phyloP scores from a whole-genome alignment of 2,113 vertebrate species.

The Centropus bengalensis region DNA sequence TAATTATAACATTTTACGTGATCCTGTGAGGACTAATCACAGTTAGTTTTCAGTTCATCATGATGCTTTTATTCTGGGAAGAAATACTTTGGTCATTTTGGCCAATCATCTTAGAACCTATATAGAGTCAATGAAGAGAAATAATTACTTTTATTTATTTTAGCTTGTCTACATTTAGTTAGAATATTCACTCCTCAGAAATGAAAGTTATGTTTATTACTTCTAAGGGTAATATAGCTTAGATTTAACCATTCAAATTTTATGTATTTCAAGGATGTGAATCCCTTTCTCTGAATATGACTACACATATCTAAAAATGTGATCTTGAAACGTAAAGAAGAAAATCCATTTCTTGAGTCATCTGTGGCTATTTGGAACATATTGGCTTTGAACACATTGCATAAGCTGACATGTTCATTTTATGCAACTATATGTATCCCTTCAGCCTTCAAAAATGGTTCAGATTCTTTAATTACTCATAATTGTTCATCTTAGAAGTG shows the following conservation, averaged over 20 bases:
- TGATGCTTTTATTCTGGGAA: background rate
- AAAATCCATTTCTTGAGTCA: background rate
- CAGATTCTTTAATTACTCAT: background rate
- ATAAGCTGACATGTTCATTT: background rate
- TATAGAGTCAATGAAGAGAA: background rate
- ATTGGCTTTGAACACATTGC: background rate
- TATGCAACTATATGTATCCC: background rate
- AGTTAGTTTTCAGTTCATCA: background rate
- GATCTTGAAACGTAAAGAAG: background rate
- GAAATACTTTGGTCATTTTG: background rate
- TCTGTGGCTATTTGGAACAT: background rate
- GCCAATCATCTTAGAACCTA: background rate
- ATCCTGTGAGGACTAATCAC: background rate
- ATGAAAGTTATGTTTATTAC: background rate
- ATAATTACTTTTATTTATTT: background rate
- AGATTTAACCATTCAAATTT: background rate
- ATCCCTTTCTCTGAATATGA: background rate
- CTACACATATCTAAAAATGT: background rate
- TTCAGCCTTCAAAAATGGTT: background rate
- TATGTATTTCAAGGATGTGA: background rate
- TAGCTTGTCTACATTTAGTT: background rate
- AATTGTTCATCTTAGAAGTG: background rate
- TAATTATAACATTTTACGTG: background rate
- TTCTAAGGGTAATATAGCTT: background rate
- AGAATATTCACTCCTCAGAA: background rate